These are phyloP conservation scores for Brachyptera risi DNA, from an alignment of 2,888 invertebrate species.

Conservation along the genomic window DNA sequence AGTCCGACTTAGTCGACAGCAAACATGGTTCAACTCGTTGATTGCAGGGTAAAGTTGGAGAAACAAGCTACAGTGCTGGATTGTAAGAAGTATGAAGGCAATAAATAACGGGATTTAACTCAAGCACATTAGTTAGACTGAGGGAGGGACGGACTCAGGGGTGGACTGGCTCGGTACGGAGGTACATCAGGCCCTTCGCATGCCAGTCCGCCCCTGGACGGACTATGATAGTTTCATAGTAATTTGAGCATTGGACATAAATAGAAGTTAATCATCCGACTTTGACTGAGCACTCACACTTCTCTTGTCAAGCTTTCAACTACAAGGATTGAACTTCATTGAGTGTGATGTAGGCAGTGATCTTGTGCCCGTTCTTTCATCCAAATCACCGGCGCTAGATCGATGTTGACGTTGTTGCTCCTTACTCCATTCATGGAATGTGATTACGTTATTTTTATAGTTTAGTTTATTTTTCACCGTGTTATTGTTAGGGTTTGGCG, in stretches of 20 bases:
- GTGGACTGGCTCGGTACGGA: too few species aligned
- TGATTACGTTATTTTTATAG: slow-evolving; percentile 44
- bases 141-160: too few species aligned
- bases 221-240: too few species aligned
- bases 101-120: too few species aligned
- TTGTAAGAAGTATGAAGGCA: too few species aligned
- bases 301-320: slow-evolving; percentile 39
- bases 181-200: neutral
- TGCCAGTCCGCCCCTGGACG: too few species aligned
- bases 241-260: too few species aligned
- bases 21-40: too few species aligned
- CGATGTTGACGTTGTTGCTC: slow-evolving; percentile 40
- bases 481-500: slow-evolving; percentile 37
- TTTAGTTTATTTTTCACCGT: slow-evolving; percentile 29
- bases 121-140: too few species aligned
- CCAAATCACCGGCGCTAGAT: slow-evolving; percentile 66
- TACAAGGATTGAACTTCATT: slow-evolving; percentile 52
- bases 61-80: too few species aligned
- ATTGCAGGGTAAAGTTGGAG: too few species aligned
- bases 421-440: slow-evolving; percentile 39
- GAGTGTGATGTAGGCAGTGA: slow-evolving; percentile 62
- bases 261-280: neutral
- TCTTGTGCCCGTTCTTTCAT: slow-evolving; percentile 44
- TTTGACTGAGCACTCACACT: neutral
- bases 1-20: too few species aligned